Evolutionary conservation across 2,888 invertebrate species (phyloP).

Genomic region (Sminthurides aquaticus): DNA sequence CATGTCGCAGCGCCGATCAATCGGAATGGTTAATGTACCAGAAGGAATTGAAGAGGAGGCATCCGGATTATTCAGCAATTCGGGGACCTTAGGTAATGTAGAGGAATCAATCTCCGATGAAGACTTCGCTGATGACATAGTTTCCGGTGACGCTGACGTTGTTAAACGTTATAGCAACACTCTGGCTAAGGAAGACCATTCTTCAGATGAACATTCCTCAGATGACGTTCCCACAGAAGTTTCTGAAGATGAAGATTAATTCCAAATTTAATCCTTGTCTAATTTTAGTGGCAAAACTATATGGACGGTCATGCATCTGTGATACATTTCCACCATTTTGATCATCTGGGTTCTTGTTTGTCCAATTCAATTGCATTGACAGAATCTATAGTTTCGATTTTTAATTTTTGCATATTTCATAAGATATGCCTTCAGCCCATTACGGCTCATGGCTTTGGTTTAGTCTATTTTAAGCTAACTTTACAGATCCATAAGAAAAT

Average conservation of each 20-base stretch:
- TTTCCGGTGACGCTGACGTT: background rate
- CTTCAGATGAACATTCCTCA: background rate
- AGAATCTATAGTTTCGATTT: too few species aligned
- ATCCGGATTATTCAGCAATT: background rate
- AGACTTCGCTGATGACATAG: background rate
- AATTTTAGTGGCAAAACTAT: too few species aligned
- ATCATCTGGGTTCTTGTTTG: too few species aligned
- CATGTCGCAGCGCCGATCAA: background rate
- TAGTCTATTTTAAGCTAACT: too few species aligned
- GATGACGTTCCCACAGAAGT: background rate
- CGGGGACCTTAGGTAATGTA: background rate
- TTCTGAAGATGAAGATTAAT: background rate
- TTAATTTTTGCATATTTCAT: too few species aligned
- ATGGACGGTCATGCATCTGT: too few species aligned
- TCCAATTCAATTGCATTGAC: too few species aligned
- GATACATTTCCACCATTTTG: too few species aligned
- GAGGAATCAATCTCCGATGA: background rate
- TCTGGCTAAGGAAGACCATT: background rate
- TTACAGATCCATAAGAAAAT: too few species aligned
- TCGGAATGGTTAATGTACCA: background rate
- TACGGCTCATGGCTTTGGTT: too few species aligned
- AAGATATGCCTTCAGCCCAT: too few species aligned
- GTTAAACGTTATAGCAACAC: background rate
- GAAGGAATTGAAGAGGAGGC: background rate
- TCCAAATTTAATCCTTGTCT: too few species aligned